Evolutionary conservation across 2,113 vertebrate genomes (phyloP).

Genomic region (Carlito syrichta): DNA sequence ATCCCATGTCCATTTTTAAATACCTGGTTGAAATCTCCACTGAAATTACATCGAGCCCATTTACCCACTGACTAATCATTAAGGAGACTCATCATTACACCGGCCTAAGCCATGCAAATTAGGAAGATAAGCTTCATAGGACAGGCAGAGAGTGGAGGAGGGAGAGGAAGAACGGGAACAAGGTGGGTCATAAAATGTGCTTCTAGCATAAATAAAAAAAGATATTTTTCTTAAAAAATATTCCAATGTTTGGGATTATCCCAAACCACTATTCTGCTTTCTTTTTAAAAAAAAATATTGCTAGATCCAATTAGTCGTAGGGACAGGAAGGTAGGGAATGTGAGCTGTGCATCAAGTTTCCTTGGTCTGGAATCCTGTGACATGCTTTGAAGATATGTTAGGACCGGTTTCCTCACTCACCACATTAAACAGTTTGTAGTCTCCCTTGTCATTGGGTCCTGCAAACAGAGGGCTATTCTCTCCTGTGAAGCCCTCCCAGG

Average conservation of each 20-base stretch:
- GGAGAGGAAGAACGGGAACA: background rate
- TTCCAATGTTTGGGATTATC: background rate
- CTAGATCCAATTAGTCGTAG: background rate
- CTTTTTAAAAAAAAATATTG: background rate
- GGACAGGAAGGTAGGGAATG: background rate
- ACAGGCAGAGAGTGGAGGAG: background rate
- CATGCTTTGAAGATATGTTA: background rate
- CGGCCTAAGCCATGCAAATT: background rate
- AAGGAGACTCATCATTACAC: background rate
- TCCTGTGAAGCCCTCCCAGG: conserved; percentile 75
- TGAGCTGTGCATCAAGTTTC: background rate
- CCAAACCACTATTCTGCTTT: background rate
- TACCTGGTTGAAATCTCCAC: background rate
- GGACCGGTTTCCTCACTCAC: conserved; percentile 52
- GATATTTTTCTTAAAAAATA: background rate
- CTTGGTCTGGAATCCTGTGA: background rate
- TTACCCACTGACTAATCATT: background rate
- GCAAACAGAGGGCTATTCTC: conserved; percentile 81
- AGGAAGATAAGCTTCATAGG: background rate
- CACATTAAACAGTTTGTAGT: conserved; percentile 72
- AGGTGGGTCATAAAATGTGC: background rate
- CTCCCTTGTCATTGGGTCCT: conserved; percentile 67
- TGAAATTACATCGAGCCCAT: background rate
- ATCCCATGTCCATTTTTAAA: background rate
- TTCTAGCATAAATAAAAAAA: background rate